phyloP scores from a whole-genome alignment of 2,113 vertebrate species.

The Anoura caudifer region DNA sequence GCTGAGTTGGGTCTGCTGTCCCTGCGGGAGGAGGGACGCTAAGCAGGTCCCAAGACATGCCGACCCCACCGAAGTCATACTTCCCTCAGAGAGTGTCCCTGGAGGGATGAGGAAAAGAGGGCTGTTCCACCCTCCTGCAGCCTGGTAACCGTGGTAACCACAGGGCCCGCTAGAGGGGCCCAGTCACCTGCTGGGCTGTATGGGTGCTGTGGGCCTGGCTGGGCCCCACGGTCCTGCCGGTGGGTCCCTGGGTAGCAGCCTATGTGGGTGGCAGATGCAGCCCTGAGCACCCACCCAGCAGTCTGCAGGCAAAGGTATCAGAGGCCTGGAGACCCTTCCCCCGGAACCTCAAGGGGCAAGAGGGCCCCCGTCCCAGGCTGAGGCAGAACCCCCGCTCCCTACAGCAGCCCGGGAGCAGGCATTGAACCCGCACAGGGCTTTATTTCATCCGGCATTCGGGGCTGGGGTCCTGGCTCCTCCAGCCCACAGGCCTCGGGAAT shows the following conservation, averaged over 20 bases:
- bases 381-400: neutral
- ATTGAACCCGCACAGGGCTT: accelerated
- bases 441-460: accelerated
- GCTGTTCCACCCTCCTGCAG: neutral
- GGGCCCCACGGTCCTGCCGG: neutral
- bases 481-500: neutral
- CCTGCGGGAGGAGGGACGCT: too few relatives aligned
- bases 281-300: neutral
- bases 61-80: neutral
- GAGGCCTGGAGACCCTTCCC: neutral
- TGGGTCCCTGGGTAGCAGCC: too few relatives aligned
- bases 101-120: neutral
- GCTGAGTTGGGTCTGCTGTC: neutral
- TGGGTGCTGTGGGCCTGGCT: neutral
- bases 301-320: neutral
- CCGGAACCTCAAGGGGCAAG: neutral
- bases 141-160: constrained; percentile 7
- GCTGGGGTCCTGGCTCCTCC: neutral
- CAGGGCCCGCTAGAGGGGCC: neutral
- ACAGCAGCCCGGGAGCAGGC: neutral
- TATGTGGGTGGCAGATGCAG: neutral
- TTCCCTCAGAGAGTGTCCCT: neutral
- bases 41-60: neutral
- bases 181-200: constrained; percentile 6
- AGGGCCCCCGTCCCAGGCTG: neutral